Evolutionary conservation across 2,888 invertebrate genomes (phyloP).

Genomic region (Acleris holmiana): DNA sequence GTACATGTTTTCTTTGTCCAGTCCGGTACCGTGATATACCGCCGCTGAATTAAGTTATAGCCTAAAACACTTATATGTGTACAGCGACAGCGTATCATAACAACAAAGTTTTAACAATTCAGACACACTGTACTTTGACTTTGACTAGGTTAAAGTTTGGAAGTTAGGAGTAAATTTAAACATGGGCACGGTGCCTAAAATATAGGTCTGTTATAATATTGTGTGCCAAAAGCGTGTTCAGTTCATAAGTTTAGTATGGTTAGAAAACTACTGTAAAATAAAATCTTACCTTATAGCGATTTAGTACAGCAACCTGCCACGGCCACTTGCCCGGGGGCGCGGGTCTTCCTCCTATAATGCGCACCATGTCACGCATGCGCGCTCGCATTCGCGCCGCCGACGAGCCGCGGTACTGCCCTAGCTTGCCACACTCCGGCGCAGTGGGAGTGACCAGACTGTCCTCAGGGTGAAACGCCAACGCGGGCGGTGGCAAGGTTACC

Average conservation of each 20-base stretch:
- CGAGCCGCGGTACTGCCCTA: constrained; percentile 65
- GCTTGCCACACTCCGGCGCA: constrained; percentile 61
- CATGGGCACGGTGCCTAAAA: no score
- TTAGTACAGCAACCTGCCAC: constrained; percentile 96
- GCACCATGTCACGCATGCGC: constrained; percentile 85
- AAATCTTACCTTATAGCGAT: constrained; percentile 88
- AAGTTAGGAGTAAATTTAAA: no score
- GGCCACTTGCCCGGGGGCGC: constrained; percentile 94
- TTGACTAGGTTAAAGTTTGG: no score
- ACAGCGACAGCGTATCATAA: no score
- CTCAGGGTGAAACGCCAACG: constrained; percentile 62
- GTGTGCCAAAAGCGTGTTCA: no score
- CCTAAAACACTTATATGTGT: no score
- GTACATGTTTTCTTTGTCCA: no score
- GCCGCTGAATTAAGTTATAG: no score
- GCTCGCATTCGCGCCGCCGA: constrained; percentile 56
- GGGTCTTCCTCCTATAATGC: constrained; percentile 94
- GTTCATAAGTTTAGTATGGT: not conserved
- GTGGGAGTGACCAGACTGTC: constrained; percentile 53
- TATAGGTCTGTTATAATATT: no score
- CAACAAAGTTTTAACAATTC: no score
- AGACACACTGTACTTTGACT: no score
- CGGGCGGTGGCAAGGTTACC: constrained; percentile 66
- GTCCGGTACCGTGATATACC: no score
- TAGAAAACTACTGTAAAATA: not conserved